A percentile compares a stretch with the other conserved stretches of the same genome.
Evolutionary conservation across 2,113 vertebrate genomes (phyloP).

Genomic region (Rostratula benghalensis): DNA sequence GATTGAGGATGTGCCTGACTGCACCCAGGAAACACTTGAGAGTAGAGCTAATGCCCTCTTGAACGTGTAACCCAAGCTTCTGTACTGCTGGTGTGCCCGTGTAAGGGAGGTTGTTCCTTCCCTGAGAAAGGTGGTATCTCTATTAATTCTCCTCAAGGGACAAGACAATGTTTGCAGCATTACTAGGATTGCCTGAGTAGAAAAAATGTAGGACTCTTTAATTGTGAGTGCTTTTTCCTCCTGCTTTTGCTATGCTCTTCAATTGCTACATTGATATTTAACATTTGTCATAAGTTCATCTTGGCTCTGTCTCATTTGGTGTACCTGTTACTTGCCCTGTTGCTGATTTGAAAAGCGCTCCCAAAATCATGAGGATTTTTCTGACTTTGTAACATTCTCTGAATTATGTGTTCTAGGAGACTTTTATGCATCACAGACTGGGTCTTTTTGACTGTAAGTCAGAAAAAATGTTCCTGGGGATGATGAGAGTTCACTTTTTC

Average conservation of each 20-base stretch:
- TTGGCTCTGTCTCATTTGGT: background rate
- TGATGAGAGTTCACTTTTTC: conserved; percentile 29
- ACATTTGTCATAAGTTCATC: background rate
- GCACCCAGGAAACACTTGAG: background rate
- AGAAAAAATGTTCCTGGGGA: conserved; percentile 12
- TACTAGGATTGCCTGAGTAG: background rate
- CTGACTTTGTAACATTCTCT: background rate
- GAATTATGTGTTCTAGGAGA: background rate
- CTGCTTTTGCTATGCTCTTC: background rate
- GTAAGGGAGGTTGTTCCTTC: background rate
- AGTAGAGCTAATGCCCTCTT: background rate
- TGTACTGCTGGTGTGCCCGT: background rate
- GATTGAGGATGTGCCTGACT: background rate
- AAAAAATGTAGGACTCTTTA: background rate
- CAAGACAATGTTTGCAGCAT: background rate
- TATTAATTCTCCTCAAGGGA: rapidly evolving
- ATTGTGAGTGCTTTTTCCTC: background rate
- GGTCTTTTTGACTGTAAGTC: background rate
- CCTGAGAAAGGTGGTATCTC: background rate
- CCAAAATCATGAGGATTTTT: background rate
- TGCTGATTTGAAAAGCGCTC: background rate
- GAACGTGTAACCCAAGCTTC: background rate
- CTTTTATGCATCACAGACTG: background rate
- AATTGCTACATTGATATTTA: background rate
- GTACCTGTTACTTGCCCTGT: background rate